These are phyloP conservation scores for Melanotaenia pygmaea DNA, from an alignment of 2,797 vertebrate species.

Conservation along the genomic window DNA sequence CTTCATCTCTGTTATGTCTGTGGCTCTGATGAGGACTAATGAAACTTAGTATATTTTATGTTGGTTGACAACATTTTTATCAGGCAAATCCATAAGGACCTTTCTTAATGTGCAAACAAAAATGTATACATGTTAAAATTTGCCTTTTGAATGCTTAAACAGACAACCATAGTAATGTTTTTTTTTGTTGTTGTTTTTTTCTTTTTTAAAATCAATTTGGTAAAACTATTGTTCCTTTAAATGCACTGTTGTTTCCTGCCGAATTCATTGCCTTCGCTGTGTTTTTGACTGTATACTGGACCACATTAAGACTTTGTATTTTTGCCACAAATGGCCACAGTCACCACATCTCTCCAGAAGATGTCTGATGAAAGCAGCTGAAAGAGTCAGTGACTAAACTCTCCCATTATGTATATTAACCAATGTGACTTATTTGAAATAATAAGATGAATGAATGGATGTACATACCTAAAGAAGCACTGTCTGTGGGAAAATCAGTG, in stretches of 20 bases:
- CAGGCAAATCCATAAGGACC: too few species aligned
- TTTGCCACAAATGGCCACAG: not conserved
- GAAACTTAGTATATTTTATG: too few species aligned
- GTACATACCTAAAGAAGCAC: conserved; percentile 2
- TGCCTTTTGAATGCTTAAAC: not conserved
- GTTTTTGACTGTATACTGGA: not conserved
- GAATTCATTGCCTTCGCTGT: not conserved
- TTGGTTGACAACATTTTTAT: too few species aligned
- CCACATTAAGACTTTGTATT: not conserved
- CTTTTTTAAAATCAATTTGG: too few species aligned
- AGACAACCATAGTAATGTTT: not conserved
- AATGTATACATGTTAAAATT: too few species aligned
- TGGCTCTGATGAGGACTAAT: too few species aligned
- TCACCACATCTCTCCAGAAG: not conserved
- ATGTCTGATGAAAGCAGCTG: not conserved
- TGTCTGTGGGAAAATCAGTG: conserved; percentile 29
- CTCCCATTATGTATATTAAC: not conserved
- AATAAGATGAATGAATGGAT: conserved; percentile 8
- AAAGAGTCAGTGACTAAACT: not conserved
- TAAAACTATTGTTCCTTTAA: not conserved
- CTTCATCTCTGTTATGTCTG: not conserved
- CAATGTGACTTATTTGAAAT: not conserved
- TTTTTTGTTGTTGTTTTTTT: too few species aligned
- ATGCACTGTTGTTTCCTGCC: not conserved
- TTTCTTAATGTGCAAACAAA: too few species aligned